A percentile compares a stretch with the other conserved stretches of the same genome.
These are phyloP conservation scores for Acrocephalus scirpaceus DNA, from an alignment of 2,797 vertebrate species.

Conservation along the genomic window DNA sequence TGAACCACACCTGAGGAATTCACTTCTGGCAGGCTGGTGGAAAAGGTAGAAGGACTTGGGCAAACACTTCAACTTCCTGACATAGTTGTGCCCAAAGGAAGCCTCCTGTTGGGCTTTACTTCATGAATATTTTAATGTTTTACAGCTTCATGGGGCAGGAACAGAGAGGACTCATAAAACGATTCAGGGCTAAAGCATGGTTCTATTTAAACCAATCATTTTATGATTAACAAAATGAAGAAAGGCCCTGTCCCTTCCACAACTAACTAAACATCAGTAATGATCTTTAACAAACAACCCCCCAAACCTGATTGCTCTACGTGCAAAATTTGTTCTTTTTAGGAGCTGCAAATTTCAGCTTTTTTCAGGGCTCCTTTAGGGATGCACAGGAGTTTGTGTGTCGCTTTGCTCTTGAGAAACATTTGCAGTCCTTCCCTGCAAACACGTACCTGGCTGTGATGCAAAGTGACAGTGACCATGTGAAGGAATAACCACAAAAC, in stretches of 20 bases:
- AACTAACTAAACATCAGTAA: not conserved
- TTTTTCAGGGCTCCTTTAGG: not conserved
- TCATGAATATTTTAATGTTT: not conserved
- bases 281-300: not conserved
- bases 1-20: not conserved
- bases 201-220: not conserved
- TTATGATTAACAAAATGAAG: not conserved
- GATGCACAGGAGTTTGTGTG: too few species aligned
- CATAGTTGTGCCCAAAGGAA: not conserved
- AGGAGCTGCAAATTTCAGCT: not conserved
- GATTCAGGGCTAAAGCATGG: not conserved
- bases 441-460: too few species aligned
- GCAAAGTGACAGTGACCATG: too few species aligned
- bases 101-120: not conserved
- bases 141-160: not conserved
- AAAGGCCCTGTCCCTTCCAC: not conserved
- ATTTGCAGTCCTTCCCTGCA: too few species aligned
- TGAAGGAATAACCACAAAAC: too few species aligned
- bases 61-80: not conserved
- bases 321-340: not conserved
- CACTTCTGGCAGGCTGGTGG: not conserved
- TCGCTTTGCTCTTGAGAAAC: too few species aligned
- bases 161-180: not conserved
- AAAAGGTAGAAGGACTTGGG: not conserved
- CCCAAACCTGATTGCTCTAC: fast-evolving